Percentiles rank a stretch among this genome's conserved stretches.
These are phyloP conservation scores for Gibbula magus DNA, from an alignment of 2,888 invertebrate genomes.

Conservation along the genomic window DNA sequence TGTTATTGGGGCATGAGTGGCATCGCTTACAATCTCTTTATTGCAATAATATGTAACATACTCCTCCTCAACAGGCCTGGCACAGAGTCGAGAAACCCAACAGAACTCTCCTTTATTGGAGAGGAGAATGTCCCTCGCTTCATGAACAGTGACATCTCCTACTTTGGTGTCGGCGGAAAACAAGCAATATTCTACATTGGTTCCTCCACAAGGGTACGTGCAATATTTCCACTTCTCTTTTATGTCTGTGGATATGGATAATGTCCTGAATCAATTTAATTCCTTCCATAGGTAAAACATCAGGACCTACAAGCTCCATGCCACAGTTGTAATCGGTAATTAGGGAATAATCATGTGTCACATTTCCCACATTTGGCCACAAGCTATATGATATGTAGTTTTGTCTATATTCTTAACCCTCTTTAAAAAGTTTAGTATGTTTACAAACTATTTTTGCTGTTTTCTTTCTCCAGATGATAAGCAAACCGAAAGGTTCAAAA, in stretches of 20 bases:
- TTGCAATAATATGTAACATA: not conserved
- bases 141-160: conserved; percentile 75
- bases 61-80: not conserved
- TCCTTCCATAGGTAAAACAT: too few relatives aligned
- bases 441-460: not conserved
- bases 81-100: not conserved
- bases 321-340: too few relatives aligned
- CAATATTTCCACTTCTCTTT: not conserved
- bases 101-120: not conserved
- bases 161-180: conserved; percentile 75
- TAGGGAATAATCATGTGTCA: too few relatives aligned
- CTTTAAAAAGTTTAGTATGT: not conserved
- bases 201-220: conserved; percentile 67
- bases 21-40: too few relatives aligned
- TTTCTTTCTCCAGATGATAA: conserved; percentile 70
- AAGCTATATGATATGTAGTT: too few relatives aligned
- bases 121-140: conserved; percentile 62
- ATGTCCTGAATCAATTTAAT: too few relatives aligned
- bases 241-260: too few relatives aligned
- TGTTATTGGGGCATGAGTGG: too few relatives aligned
- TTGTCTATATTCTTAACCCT: too few relatives aligned
- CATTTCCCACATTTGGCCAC: too few relatives aligned
- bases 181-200: conserved; percentile 75
- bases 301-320: too few relatives aligned
- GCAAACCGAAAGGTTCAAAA: conserved; percentile 65